Percentiles rank a stretch among this genome's conserved stretches.
phyloP scores from a whole-genome alignment of 1,140 invertebrate species.

The Antheraea pernyi region DNA sequence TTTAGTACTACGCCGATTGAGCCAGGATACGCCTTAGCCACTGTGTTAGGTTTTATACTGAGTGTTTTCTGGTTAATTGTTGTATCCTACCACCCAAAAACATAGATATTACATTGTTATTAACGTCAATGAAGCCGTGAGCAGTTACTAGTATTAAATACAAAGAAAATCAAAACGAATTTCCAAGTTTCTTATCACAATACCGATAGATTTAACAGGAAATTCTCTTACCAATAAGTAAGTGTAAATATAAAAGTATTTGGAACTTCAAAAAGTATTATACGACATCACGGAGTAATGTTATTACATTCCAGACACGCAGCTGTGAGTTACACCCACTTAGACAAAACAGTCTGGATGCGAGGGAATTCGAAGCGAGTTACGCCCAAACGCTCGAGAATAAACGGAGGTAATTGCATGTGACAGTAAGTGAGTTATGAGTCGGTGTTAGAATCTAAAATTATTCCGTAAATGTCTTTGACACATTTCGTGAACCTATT shows the following conservation, averaged over 20 bases:
- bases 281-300: constrained; percentile 14
- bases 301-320: constrained; percentile 25
- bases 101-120: too few species aligned
- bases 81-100: too few species aligned
- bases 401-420: constrained; percentile 15
- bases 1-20: too few species aligned
- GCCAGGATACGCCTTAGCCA: too few species aligned
- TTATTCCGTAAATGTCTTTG: constrained; percentile 2
- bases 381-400: constrained; percentile 8
- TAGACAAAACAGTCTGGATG: constrained; percentile 25
- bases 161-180: not conserved
- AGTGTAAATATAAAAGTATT: not conserved
- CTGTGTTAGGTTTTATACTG: too few species aligned
- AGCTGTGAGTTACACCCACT: constrained; percentile 26
- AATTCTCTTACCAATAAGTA: not conserved
- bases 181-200: not conserved
- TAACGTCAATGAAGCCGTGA: too few species aligned
- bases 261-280: not conserved
- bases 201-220: not conserved
- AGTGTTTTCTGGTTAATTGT: too few species aligned
- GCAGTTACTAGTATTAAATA: too few species aligned
- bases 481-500: constrained; percentile 5
- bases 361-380: constrained; percentile 16
- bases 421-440: constrained; percentile 12
- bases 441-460: constrained; percentile 2